phyloP scores from a whole-genome alignment of 2,888 invertebrate genomes.

The Lamellibrachia columna region DNA sequence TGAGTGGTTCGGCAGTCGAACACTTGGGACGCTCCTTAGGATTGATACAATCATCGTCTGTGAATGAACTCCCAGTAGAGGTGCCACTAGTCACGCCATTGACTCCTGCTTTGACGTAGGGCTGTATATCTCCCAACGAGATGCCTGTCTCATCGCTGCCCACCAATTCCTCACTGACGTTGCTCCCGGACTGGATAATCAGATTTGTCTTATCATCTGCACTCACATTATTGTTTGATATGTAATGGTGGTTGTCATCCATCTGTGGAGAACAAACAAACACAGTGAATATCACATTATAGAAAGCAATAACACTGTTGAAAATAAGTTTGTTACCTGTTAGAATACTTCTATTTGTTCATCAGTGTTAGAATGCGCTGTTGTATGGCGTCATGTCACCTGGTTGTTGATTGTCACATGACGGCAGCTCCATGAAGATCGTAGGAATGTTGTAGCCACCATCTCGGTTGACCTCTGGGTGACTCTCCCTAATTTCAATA shows the following conservation, averaged over 20 bases:
- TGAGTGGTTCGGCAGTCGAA: no score
- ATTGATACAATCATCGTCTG: background rate
- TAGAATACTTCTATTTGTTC: no score
- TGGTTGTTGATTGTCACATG: no score
- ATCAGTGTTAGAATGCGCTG: no score
- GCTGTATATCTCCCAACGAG: background rate
- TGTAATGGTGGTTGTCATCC: background rate
- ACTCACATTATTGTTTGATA: background rate
- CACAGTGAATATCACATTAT: background rate
- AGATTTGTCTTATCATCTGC: background rate
- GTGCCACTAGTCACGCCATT: background rate
- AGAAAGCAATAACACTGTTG: background rate
- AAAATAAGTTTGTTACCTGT: background rate
- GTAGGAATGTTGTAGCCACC: no score
- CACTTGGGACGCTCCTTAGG: background rate
- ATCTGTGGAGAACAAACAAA: background rate
- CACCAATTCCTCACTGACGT: background rate
- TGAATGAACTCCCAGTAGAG: background rate
- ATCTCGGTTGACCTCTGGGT: no score
- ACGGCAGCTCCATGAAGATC: no score
- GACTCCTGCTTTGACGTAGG: background rate
- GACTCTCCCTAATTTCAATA: no score
- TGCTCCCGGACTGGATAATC: background rate
- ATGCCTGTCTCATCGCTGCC: background rate
- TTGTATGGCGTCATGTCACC: no score